Evolutionary conservation across 2,113 vertebrate species (phyloP), one percentile per base, ranked within the genome.

Genomic region (Mungos mungo): DNA sequence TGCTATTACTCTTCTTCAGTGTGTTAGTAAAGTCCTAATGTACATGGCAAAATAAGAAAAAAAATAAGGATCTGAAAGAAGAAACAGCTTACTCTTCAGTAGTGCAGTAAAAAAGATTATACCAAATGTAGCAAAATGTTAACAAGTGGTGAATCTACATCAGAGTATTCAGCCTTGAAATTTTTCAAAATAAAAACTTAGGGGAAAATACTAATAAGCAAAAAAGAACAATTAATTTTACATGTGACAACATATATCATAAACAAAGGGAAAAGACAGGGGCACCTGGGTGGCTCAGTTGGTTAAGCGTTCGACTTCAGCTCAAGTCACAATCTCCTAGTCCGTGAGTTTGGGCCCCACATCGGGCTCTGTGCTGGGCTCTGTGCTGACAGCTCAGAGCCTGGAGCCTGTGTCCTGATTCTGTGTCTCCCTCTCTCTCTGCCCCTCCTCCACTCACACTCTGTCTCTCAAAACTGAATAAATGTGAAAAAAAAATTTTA

Each of bases 121-220:
- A 66, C 33, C 63, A 92, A 89, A 92, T 29, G 23, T 41, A 66
- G 50, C 27, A 69, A 96, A 92, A 52, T 60, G 31, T 45, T 66
- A 94, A 50, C n/a, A 89, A 79, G 25, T 72, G 54, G 65, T 41
- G 15, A 86, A 35, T 63, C 47, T n/a, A 69, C 47, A 31, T 15
- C 16, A 54, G 3, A 60, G 41, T 41, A 69, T 27, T 77, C 12
- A 66, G 83, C 52, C 12, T 92, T 92, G 35, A 96, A 88, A 85
- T 50, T 92, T 80, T 90, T 89, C 79, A 66, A 85, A 92, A 80
- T 79, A 84, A 94, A 76, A 54, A 83, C 65, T 69, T 77, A 41
- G 18, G 10, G 5, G 50, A 85, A 93, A 90, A 60, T 57, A 69
- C 25, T 35, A 16, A 88, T 60, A 38, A 76, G 5, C 15, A 77